Conservation (phyloP, 2,888 invertebrate genomes). For the Steromphala cineraria region DNA sequence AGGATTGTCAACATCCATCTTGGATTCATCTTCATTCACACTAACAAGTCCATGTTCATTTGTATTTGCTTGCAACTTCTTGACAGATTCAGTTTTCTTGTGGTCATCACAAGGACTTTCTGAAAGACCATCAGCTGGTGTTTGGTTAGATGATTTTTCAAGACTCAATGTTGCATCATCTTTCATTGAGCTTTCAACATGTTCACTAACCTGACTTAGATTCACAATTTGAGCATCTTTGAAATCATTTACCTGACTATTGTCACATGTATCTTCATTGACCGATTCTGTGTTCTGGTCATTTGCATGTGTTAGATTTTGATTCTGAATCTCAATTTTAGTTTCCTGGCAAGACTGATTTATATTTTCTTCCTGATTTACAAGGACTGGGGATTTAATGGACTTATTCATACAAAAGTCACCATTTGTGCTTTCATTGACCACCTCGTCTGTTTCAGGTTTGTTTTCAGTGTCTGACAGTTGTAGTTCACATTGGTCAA, state of each 20-base stretch:
- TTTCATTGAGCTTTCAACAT: background rate
- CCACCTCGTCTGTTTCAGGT: too few species aligned
- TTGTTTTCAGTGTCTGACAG: too few species aligned
- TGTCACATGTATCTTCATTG: background rate
- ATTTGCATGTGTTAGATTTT: too few species aligned
- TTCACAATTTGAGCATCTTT: background rate
- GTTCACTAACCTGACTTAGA: background rate
- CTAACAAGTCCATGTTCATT: background rate
- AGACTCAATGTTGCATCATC: too few species aligned
- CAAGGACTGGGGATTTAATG: too few species aligned
- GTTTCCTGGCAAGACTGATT: too few species aligned
- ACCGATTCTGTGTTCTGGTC: too few species aligned
- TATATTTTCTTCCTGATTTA: too few species aligned
- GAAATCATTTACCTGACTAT: background rate
- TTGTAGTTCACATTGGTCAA: background rate
- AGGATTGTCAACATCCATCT: background rate
- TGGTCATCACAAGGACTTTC: background rate
- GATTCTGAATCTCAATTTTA: too few species aligned
- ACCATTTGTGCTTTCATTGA: too few species aligned
- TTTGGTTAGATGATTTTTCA: background rate
- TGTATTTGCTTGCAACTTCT: background rate
- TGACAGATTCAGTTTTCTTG: background rate
- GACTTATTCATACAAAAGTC: too few species aligned
- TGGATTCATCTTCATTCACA: background rate
- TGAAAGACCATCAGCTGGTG: background rate